Conservation (phyloP, 2,888 invertebrate genomes). For the Zele albiditarsus region DNA sequence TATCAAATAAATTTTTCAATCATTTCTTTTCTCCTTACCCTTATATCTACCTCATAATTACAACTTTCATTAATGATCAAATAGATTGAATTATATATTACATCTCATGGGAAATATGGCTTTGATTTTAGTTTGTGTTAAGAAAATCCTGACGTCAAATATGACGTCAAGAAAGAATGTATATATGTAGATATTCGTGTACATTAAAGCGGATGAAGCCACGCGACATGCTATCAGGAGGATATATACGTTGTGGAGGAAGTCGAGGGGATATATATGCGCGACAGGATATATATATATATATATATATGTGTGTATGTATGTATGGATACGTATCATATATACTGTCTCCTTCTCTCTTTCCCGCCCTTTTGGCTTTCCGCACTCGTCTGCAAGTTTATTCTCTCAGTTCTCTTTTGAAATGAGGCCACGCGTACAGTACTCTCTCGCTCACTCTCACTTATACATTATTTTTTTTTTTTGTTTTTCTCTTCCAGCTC, state of each 20-base stretch:
- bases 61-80: not conserved
- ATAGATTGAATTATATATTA: not conserved
- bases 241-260: not conserved
- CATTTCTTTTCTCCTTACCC: not conserved
- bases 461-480: not conserved
- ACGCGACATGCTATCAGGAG: slow-evolving; percentile 2
- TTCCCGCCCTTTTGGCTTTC: slow-evolving; percentile 31
- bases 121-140: slow-evolving; percentile 1
- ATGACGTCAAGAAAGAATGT: slow-evolving; percentile 4
- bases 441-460: no score
- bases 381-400: slow-evolving; percentile 16
- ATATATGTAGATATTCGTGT: not conserved
- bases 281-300: not conserved
- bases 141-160: not conserved
- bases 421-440: slow-evolving; percentile 28
- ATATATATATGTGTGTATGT: not conserved
- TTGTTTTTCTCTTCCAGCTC: not conserved
- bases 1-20: not conserved
- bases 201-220: slow-evolving; percentile 9
- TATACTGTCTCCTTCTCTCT: not conserved
- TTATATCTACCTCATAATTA: no score
- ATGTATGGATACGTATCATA: not conserved
- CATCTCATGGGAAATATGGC: slow-evolving; percentile 1
- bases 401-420: slow-evolving; percentile 18
- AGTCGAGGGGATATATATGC: not conserved